These are phyloP conservation scores for Drosophila navojoa DNA, from an alignment of 1,140 invertebrate species.

Conservation along the genomic window DNA sequence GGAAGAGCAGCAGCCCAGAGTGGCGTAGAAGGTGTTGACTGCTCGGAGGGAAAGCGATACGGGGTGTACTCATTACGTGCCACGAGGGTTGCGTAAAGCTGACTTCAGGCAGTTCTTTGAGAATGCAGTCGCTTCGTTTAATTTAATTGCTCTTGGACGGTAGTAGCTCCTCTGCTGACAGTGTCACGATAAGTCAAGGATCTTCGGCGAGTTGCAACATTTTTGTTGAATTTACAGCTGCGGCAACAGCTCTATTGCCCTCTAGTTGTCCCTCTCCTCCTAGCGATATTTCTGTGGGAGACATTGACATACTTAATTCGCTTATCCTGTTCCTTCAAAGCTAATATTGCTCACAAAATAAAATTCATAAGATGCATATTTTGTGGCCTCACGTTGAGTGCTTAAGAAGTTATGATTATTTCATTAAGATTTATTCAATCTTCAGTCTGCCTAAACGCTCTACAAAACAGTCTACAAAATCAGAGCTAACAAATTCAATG, in stretches of 20 bases:
- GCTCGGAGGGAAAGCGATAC: conserved; percentile 5
- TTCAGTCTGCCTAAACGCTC: too few species aligned
- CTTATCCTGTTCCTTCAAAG: too few species aligned
- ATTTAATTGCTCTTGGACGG: conserved; percentile 45
- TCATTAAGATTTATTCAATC: too few species aligned
- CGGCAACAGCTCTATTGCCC: conserved; percentile 23
- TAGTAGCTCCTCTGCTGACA: conserved; percentile 10
- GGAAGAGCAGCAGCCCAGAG: conserved; percentile 11
- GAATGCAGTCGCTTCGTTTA: conserved; percentile 41
- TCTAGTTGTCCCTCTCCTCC: neutral
- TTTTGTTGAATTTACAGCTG: conserved; percentile 59
- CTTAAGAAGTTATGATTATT: too few species aligned
- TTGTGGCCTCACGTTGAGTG: too few species aligned
- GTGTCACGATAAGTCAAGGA: conserved; percentile 39
- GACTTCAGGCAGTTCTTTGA: conserved; percentile 7
- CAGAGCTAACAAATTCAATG: too few species aligned
- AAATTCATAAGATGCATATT: too few species aligned
- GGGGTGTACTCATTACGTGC: conserved; percentile 42
- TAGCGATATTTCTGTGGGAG: neutral
- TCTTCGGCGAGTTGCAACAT: conserved; percentile 61
- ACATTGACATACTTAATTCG: neutral
- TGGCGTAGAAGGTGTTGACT: neutral
- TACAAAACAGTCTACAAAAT: too few species aligned
- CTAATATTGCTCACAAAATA: too few species aligned
- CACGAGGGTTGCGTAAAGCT: conserved; percentile 26